Conservation (phyloP, 2,888 invertebrate genomes). For the Euplexia lucipara region DNA sequence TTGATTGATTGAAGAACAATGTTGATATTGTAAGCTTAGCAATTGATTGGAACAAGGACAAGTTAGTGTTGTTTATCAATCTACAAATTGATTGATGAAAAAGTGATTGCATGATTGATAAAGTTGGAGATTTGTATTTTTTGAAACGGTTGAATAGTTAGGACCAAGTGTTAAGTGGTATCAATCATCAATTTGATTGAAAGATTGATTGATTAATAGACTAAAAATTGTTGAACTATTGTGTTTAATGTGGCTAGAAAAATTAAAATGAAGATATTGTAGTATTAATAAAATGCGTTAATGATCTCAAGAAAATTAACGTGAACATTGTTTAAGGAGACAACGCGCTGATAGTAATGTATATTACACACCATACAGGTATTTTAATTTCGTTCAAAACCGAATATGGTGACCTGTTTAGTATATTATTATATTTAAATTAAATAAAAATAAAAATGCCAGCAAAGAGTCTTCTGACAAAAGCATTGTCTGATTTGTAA, state of each 20-base stretch:
- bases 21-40: conserved; percentile 29
- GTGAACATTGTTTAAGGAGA: not conserved
- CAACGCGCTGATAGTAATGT: not conserved
- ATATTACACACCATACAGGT: conserved; percentile 7
- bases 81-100: conserved; percentile 15
- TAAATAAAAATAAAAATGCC: not conserved
- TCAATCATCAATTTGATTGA: conserved; percentile 60
- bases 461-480: not conserved
- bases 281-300: conserved; percentile 39
- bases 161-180: conserved; percentile 58
- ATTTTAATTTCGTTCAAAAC: not conserved
- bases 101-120: conserved; percentile 36
- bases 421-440: conserved; percentile 19
- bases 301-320: conserved; percentile 55
- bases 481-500: conserved; percentile 19
- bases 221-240: conserved; percentile 52
- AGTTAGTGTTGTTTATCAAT: conserved; percentile 34
- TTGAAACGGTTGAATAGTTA: conserved; percentile 36
- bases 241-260: conserved; percentile 35
- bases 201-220: conserved; percentile 57
- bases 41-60: conserved; percentile 21
- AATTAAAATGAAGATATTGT: conserved; percentile 40
- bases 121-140: conserved; percentile 40
- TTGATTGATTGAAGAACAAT: conserved; percentile 39
- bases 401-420: not conserved